Base-by-base conservation (phyloP, 2,888 invertebrate genomes). In the Zaprionus bogoriensis region DNA sequence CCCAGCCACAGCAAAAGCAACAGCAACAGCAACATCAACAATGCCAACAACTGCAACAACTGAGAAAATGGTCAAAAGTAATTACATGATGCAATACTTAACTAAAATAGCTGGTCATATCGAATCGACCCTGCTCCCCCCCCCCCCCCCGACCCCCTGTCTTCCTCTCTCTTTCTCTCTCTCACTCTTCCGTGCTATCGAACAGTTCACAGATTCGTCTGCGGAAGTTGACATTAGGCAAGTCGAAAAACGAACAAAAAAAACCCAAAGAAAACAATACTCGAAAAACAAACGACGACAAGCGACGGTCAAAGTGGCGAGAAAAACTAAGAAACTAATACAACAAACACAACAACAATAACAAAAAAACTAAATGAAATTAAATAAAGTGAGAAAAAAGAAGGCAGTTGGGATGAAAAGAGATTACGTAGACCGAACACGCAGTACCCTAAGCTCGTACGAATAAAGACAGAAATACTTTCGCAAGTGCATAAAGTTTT, bases 191-290 rank as follows among this genome's bases (percentile, higher is more conserved):
- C 6, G 4, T 7, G 30, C 14, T 52, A 54, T 64, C 54, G 58
- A 67, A 63, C 45, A 25, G 44, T 41, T 57, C 36, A 41, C 23
- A 46, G 48, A 63, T 46, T 41, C 47, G 44, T 36, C 71, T 69
- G 67, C 66, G 67, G 75, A 77, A 70, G 70, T 67, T 67, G 65
- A 75, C 72, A 77, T 73, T 70, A 68, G 67, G 58, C 74, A 70
- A 62, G 42, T 50, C 46, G 12, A 58, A 67, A 42, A 42, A 30
- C 28, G 41, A 39, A 30, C 28, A 30, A 39, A 45, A 44, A 36
- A 53, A 20, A 22, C 12, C 7, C 32, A 47, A 36, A 51, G 27
- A 48, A 44, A 62, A 65, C 60, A 48, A 65, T 32, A 25, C 47
- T 36, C 9, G 9, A 41, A 41, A 52, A 67, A 57, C 50, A 53